A percentile compares a stretch with the other conserved stretches of the same genome.
Evolutionary conservation across 2,113 vertebrate genomes (phyloP).

Genomic region (Pipra filicauda): DNA sequence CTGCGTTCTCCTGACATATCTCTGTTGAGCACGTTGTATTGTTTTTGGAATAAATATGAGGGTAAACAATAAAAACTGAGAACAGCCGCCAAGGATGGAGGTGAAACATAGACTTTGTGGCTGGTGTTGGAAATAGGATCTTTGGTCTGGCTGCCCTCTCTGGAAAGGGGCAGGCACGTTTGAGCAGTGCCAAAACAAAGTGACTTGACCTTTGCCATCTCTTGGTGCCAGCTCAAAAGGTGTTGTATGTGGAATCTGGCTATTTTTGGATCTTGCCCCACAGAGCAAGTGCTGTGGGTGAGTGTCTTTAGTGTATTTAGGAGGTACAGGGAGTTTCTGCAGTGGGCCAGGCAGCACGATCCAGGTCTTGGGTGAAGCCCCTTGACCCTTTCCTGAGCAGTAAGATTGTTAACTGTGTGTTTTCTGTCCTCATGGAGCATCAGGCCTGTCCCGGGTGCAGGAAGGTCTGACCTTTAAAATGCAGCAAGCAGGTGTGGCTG

Average conservation of each 20-base stretch:
- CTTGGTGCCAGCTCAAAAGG: not conserved
- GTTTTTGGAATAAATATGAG: constrained; percentile 37
- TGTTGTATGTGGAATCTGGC: not conserved
- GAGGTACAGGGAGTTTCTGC: not conserved
- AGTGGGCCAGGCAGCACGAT: rapidly evolving
- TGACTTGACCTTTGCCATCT: not conserved
- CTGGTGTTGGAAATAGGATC: not conserved
- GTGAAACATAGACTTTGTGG: not conserved
- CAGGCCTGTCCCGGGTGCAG: rapidly evolving
- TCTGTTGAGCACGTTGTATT: not conserved
- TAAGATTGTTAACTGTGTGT: rapidly evolving
- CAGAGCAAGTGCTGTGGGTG: not conserved
- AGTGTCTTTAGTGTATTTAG: not conserved
- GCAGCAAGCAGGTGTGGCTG: not conserved
- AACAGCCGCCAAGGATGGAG: not conserved
- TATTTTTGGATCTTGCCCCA: not conserved
- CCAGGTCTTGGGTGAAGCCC: not conserved
- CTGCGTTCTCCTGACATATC: not conserved
- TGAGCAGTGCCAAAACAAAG: not conserved
- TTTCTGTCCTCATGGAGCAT: not conserved
- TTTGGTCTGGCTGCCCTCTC: not conserved
- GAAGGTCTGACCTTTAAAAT: not conserved
- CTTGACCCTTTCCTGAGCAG: not conserved
- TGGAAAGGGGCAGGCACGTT: not conserved
- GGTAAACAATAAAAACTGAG: not conserved